A percentile compares a stretch with the other conserved stretches of the same genome.
phyloP scores from a whole-genome alignment of 2,888 invertebrate genomes.

The Pegoplata infirma region DNA sequence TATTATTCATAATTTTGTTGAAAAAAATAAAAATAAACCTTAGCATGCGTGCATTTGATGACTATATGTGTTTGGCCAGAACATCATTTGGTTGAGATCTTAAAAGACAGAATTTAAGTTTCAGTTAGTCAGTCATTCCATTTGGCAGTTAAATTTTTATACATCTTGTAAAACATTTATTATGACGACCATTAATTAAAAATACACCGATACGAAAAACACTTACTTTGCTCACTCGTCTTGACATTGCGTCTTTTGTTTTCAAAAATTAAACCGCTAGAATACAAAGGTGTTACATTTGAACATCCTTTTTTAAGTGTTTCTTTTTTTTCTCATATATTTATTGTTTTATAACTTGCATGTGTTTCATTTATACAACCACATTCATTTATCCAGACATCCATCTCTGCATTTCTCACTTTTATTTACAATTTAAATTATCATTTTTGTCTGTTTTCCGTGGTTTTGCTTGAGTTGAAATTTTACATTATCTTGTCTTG shows the following conservation, averaged over 20 bases:
- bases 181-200: slow-evolving; percentile 55
- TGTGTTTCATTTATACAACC: not conserved
- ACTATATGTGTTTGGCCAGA: slow-evolving; percentile 29
- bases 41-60: slow-evolving; percentile 54
- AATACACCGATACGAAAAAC: not conserved
- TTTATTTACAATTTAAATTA: slow-evolving; percentile 60
- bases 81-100: not conserved
- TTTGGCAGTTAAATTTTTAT: not conserved
- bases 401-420: slow-evolving; percentile 22
- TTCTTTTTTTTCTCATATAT: slow-evolving; percentile 8
- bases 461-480: slow-evolving; percentile 13
- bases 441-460: slow-evolving; percentile 41
- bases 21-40: not conserved
- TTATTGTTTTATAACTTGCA: slow-evolving; percentile 8
- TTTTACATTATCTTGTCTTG: slow-evolving; percentile 46
- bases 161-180: slow-evolving; percentile 53
- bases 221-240: not conserved
- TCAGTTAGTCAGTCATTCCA: not conserved
- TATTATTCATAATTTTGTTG: slow-evolving; percentile 51
- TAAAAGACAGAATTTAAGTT: slow-evolving; percentile 17
- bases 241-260: not conserved
- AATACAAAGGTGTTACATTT: slow-evolving; percentile 47
- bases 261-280: slow-evolving; percentile 17
- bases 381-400: not conserved
- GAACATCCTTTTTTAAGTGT: slow-evolving; percentile 42